These are phyloP conservation scores for roundworm (Caenorhabditis elegans) DNA, from an alignment of 1,140 invertebrate species.

Conservation along the genomic window WBcel235 BX284606.5:11416501-11417000, in stretches of 20 bases:
- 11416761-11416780: constrained; percentile 28
- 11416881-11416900: constrained; percentile 50
- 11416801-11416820: constrained; percentile 43
- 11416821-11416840: background rate
- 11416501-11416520: no score
- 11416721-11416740: no score
- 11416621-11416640: no score
- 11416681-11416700: no score
- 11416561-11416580: no score
- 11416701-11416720: no score
- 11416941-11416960: constrained; percentile 57
- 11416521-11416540: no score
- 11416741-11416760: constrained; percentile 27
- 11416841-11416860: constrained; percentile 40
- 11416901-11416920: constrained; percentile 56
- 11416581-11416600: no score
- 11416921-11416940: constrained; percentile 55
- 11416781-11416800: constrained; percentile 36
- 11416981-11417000: constrained; percentile 54
- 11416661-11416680: no score
- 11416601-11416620: no score
- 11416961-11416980: constrained; percentile 51
- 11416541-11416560: no score
- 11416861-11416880: constrained; percentile 57
- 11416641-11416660: no score